phyloP scores from a whole-genome alignment of 2,888 invertebrate species.

The Calliphora vomitoria region DNA sequence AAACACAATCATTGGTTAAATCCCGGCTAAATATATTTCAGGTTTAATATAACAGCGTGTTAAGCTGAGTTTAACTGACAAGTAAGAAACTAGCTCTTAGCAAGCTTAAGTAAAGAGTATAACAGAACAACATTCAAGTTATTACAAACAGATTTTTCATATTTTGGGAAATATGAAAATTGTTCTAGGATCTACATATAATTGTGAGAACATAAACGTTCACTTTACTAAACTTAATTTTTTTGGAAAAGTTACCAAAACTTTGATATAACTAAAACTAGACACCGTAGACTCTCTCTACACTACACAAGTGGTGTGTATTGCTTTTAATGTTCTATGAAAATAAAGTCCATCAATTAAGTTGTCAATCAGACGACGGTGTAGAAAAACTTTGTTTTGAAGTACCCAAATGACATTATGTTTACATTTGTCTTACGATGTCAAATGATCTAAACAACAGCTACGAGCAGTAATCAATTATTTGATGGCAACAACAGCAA shows the following conservation, averaged over 20 bases:
- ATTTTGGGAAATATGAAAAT: too few species aligned
- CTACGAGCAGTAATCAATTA: slow-evolving; percentile 70
- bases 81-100: too few species aligned
- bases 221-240: background rate
- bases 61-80: too few species aligned
- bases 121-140: too few species aligned
- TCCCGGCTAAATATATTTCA: too few species aligned
- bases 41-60: too few species aligned
- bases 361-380: slow-evolving; percentile 63
- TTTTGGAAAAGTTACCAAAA: background rate
- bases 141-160: too few species aligned
- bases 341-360: slow-evolving; percentile 61
- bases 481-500: slow-evolving; percentile 54
- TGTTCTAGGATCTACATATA: too few species aligned
- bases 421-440: slow-evolving; percentile 73
- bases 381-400: slow-evolving; percentile 46
- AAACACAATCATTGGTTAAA: too few species aligned
- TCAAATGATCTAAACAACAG: slow-evolving; percentile 70
- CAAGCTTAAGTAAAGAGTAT: too few species aligned
- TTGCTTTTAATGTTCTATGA: background rate
- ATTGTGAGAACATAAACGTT: too few species aligned
- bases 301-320: background rate
- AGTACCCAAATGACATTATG: slow-evolving; percentile 72
- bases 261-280: background rate
- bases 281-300: background rate